Conservation (phyloP, 2,797 vertebrate genomes). For the Labeo calbasu region DNA sequence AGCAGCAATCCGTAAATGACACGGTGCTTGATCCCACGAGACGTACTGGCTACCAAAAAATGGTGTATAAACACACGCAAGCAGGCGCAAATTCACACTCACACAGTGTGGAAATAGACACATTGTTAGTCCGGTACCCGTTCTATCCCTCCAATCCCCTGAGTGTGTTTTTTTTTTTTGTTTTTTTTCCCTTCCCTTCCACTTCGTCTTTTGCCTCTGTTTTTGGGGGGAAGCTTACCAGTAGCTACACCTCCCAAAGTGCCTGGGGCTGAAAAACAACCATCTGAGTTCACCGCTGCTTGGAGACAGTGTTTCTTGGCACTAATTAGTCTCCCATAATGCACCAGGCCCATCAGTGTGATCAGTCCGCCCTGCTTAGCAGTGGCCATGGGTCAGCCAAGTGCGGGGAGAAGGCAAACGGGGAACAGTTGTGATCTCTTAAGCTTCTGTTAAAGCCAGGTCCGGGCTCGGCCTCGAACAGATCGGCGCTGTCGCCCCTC, state of each 20-base stretch:
- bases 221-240: conserved; percentile 71
- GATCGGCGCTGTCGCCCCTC: conserved; percentile 34
- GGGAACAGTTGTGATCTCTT: conserved; percentile 60
- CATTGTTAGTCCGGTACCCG: conserved; percentile 66
- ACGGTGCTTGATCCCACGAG: conserved; percentile 44
- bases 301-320: conserved; percentile 74
- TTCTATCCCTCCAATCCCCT: conserved; percentile 67
- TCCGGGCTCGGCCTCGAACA: conserved; percentile 41
- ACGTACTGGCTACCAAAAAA: conserved; percentile 50
- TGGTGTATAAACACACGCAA: conserved; percentile 46
- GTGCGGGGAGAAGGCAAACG: conserved; percentile 50
- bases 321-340: conserved; percentile 80
- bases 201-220: conserved; percentile 58
- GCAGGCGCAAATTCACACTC: conserved; percentile 43
- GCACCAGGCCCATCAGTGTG: conserved; percentile 63
- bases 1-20: conserved; percentile 48
- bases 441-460: conserved; percentile 56
- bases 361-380: conserved; percentile 64
- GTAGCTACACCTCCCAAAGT: conserved; percentile 74
- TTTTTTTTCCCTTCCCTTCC: background rate
- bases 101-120: conserved; percentile 59
- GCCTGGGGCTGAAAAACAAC: conserved; percentile 76
- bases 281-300: conserved; percentile 77
- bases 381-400: conserved; percentile 67
- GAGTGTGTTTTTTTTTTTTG: conserved; percentile 57